Percentiles rank a stretch among this genome's conserved stretches.
These are phyloP conservation scores for Ictalurus furcatus DNA, from an alignment of 2,113 vertebrate genomes.

Conservation along the genomic window DNA sequence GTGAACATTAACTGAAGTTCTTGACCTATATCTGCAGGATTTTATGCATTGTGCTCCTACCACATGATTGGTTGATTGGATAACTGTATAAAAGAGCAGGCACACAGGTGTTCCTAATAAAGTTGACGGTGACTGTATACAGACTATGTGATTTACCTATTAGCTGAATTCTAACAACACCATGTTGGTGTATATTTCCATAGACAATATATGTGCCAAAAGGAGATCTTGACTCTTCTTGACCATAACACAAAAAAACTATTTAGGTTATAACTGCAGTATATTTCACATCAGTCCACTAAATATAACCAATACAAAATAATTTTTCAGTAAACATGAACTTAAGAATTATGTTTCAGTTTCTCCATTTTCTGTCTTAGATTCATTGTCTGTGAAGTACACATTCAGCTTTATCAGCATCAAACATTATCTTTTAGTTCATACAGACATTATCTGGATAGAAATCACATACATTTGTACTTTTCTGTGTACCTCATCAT, in stretches of 20 bases:
- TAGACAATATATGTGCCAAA: not conserved
- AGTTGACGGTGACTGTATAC: not conserved
- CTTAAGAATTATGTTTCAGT: not conserved
- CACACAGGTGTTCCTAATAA: not conserved
- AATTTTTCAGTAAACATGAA: not conserved
- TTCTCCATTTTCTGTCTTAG: not conserved
- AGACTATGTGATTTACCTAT: not conserved
- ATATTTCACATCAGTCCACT: not conserved
- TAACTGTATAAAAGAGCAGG: not conserved
- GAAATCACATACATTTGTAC: not conserved
- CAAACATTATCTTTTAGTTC: not conserved
- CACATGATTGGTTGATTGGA: not conserved
- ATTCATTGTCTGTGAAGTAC: not conserved
- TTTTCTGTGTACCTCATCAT: conserved; percentile 24
- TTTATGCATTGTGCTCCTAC: not conserved
- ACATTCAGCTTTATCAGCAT: no score
- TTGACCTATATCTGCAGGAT: not conserved
- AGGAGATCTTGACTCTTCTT: not conserved
- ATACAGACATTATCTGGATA: not conserved
- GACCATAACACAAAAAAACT: not conserved
- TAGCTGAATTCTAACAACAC: not conserved
- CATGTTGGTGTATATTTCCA: not conserved
- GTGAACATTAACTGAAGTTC: not conserved
- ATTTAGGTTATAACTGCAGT: not conserved
- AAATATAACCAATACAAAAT: not conserved